Base-by-base conservation (phyloP, 2,113 vertebrate species). In the Corydoras maculifer region DNA sequence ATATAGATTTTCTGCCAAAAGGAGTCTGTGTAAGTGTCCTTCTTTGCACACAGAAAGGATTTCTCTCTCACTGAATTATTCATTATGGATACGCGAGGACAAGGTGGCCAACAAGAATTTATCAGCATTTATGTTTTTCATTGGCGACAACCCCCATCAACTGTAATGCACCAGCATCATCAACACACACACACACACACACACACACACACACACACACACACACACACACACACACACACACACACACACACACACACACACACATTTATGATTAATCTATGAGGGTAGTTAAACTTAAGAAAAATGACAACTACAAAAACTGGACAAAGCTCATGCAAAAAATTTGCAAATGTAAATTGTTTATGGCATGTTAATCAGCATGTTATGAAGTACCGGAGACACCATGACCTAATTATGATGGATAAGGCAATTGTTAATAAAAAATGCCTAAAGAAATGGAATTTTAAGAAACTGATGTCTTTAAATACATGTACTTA, bases 1-100 rank as follows among this genome's bases (percentile, higher is more conserved):
- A 63, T 90, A 91, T 90, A 82, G 90, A 90, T 91, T 91, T 90
- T 86, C 86, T 91, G 88, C 87, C 88, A 84, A 74, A 63, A 75
- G 81, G 84, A 82, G 83, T 76, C 73, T 83, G 83, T 81, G 79
- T 79, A 80, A 77, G 81, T 88, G 87, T 88, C 87, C 85, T 80
- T 87, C 78, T 80, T 68, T 80, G 62, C 77, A 77, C 83, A 75
- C 75, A 49, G 67, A 82, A 82, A 76, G 73, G 82, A 78, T 77
- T 60, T 49, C 58, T 81, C 85, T 82, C 85, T 83, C 35, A 43
- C 85, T 91, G 87, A 91, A 90, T 91, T 86, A 91, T 91, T 87
- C 85, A 90, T 91, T 81, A 88, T 78, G 86, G 84, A 81, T 80
- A 82, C 79, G 78, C 82, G 82, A 82, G n/a, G 75, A 80, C 78